phyloP scores from a whole-genome alignment of 2,888 invertebrate genomes.

The Galerucella nymphaeae region DNA sequence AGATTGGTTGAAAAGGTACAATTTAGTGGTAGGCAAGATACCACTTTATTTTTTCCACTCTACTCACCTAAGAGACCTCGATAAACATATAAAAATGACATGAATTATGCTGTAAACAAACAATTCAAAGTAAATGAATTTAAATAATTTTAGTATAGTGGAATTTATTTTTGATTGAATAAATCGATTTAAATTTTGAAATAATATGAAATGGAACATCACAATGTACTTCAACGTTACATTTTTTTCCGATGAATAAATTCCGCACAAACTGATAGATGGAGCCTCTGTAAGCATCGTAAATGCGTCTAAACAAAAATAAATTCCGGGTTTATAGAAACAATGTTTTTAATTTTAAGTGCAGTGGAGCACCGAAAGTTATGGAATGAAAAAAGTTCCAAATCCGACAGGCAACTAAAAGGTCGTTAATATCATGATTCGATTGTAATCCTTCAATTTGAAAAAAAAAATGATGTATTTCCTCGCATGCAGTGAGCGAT shows the following conservation, averaged over 20 bases:
- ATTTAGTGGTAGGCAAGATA: no score
- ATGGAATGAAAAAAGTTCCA: neutral
- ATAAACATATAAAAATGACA: no score
- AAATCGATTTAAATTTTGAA: neutral
- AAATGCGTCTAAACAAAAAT: neutral
- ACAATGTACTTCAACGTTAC: neutral
- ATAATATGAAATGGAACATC: neutral
- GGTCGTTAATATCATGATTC: neutral
- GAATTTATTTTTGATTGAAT: neutral
- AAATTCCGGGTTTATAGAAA: neutral
- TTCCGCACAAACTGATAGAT: neutral
- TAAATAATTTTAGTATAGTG: neutral
- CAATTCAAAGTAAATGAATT: neutral
- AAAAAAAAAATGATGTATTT: constrained; percentile 15
- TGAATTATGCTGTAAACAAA: no score
- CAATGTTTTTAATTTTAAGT: neutral
- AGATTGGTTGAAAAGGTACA: no score
- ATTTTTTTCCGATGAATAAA: neutral
- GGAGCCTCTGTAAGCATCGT: neutral
- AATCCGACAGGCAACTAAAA: constrained; percentile 12
- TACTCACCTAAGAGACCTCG: no score
- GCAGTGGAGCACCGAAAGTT: neutral
- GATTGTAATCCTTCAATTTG: constrained; percentile 1
- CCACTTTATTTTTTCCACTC: no score
- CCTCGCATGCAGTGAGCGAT: constrained; percentile 12